phyloP scores from a whole-genome alignment of 1,140 invertebrate genomes.

The Drosophila kurseongensis region DNA sequence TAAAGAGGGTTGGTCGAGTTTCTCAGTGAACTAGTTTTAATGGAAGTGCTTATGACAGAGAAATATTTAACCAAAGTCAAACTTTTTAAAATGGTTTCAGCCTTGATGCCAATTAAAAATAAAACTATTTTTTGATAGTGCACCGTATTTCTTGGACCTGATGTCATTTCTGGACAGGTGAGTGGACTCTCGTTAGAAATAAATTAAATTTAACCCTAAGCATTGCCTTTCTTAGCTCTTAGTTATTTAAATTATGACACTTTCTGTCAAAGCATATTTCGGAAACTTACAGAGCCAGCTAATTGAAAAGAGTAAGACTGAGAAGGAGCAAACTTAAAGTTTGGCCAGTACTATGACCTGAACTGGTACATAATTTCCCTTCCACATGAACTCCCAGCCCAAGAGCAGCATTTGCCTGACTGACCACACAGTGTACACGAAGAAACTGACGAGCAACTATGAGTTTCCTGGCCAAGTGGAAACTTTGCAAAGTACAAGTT shows the following conservation, averaged over 20 bases:
- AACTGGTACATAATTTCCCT: conserved; percentile 59
- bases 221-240: conserved; percentile 1
- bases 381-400: conserved; percentile 62
- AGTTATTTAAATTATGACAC: conserved; percentile 36
- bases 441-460: conserved; percentile 32
- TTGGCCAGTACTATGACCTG: conserved; percentile 32
- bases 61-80: too few species aligned
- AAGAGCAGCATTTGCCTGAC: conserved; percentile 67
- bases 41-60: too few species aligned
- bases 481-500: conserved; percentile 64
- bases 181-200: not conserved
- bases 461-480: conserved; percentile 45
- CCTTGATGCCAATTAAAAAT: too few species aligned
- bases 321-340: conserved; percentile 28
- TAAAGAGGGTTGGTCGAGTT: too few species aligned
- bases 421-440: conserved; percentile 68
- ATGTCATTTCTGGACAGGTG: not conserved
- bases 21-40: too few species aligned
- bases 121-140: too few species aligned
- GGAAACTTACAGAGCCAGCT: conserved; percentile 24
- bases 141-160: too few species aligned
- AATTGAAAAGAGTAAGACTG: conserved; percentile 63
- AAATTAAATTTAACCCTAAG: conserved; percentile 13
- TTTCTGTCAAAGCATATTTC: conserved; percentile 47
- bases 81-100: too few species aligned